Base-by-base conservation (phyloP, 2,888 invertebrate genomes). In the Calliopum simillimum region DNA sequence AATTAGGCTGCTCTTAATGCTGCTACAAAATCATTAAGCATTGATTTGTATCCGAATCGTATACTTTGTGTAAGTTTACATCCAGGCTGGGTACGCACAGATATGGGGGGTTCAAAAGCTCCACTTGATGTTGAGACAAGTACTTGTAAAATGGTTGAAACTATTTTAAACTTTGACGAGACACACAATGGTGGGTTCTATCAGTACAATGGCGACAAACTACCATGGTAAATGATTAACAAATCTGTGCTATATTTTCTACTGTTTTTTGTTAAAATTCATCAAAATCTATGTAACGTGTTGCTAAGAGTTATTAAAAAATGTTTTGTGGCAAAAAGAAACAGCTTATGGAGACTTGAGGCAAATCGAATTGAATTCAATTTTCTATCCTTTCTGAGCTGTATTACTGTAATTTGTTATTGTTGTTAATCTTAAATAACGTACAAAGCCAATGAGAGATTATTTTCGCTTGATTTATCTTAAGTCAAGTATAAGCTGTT, bases 81-180 rank as follows among this genome's bases (percentile, higher is more conserved):
- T 86, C 97, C 97, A 0, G 97, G 97, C 2, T 97, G 96, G 97
- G 95, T 97, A 8, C 91, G 91, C 82, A 97, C 97, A 0, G 93
- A 92, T 75, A 93, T 97, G 94, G 97, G 97, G 4, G 96, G 97
- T 4, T 85, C 88, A 49, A 91, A 90, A 75, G 97, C 96, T 0
- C 92, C 92, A 0, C 86, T 96, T 44, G 91, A 92, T 65, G 87
- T 94, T 1, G 89, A 91, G 25, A 88, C 90, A 1, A 92, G 94
- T 81, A 89, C 92, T 5, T 81, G 81, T 0, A 88, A 89, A 19
- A 91, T 97, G 70, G 85, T 96, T 19, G 84, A 89, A 6, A 91
- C 93, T 4, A 84, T 97, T 55, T 80, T 86, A 49, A 87, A 87
- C 2, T 87, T 96, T 6, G 88, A 88, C 33, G 90, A 91, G 74